A percentile compares a stretch with the other conserved stretches of the same genome.
Evolutionary conservation across 2,797 vertebrate species (phyloP).

Genomic region (Chromis chromis): DNA sequence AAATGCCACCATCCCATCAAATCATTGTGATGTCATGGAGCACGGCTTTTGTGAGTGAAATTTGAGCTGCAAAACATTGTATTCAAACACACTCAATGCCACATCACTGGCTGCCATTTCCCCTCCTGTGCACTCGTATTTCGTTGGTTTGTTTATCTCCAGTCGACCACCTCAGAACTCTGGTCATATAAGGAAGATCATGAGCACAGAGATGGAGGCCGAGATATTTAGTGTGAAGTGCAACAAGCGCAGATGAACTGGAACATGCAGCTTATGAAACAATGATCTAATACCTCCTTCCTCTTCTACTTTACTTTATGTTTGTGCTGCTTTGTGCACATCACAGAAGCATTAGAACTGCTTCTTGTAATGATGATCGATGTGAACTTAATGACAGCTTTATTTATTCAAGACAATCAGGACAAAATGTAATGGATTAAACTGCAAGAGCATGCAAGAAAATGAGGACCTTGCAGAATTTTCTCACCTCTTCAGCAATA

Average conservation of each 20-base stretch:
- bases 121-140: conserved; percentile 3
- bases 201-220: background rate
- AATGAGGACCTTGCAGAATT: background rate
- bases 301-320: conserved; percentile 19
- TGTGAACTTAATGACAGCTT: background rate
- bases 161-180: conserved; percentile 14
- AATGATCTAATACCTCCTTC: conserved; percentile 19
- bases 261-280: conserved; percentile 3
- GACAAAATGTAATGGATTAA: background rate
- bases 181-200: conserved; percentile 31
- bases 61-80: conserved; percentile 38
- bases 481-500: conserved; percentile 3
- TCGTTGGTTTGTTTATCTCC: conserved; percentile 18
- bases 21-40: conserved; percentile 52
- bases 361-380: background rate
- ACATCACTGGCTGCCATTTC: conserved; percentile 11
- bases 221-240: conserved; percentile 13
- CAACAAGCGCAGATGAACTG: conserved; percentile 17
- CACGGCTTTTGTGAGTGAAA: conserved; percentile 51
- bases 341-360: background rate
- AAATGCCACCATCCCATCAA: conserved; percentile 9
- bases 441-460: background rate
- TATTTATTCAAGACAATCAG: background rate
- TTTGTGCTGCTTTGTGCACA: background rate
- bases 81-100: conserved; percentile 35